These are phyloP conservation scores for Ichneumoninae sp. DNA, from an alignment of 2,888 invertebrate species.

Conservation along the genomic window DNA sequence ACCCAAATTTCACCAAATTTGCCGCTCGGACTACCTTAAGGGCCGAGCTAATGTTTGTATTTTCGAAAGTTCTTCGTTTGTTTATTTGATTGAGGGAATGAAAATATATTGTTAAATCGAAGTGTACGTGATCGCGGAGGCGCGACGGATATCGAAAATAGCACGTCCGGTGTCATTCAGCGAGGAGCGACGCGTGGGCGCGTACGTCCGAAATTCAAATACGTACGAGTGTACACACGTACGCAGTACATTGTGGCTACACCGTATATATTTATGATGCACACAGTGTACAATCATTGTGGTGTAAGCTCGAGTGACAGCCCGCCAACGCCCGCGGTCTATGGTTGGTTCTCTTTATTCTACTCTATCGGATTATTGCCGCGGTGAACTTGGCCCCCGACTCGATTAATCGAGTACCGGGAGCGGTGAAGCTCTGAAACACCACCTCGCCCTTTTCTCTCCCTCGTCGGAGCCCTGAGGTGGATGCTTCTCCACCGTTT, in stretches of 20 bases:
- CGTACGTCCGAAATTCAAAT: neutral
- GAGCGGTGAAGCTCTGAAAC: slow-evolving; percentile 14
- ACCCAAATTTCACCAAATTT: too few species aligned
- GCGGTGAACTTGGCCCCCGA: slow-evolving; percentile 40
- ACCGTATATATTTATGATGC: slow-evolving; percentile 19
- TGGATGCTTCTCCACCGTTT: neutral
- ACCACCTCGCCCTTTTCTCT: neutral
- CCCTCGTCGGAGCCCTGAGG: neutral
- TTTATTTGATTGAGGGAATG: neutral
- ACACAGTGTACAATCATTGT: slow-evolving; percentile 26
- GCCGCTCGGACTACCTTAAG: too few species aligned
- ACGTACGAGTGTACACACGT: neutral
- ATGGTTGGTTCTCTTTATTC: slow-evolving; percentile 19
- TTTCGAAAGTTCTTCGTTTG: too few species aligned
- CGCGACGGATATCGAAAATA: neutral
- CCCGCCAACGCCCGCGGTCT: slow-evolving; percentile 34
- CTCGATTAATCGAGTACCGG: slow-evolving; percentile 43
- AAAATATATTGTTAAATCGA: neutral
- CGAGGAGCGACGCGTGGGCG: neutral
- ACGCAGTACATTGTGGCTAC: neutral
- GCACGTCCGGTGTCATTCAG: neutral
- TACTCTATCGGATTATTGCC: slow-evolving; percentile 38
- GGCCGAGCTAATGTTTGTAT: too few species aligned
- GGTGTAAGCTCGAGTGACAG: slow-evolving; percentile 29
- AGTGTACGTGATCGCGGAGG: neutral